Evolutionary conservation across 2,113 vertebrate genomes (phyloP).

Genomic region (Chamaetylas fuelleborni): DNA sequence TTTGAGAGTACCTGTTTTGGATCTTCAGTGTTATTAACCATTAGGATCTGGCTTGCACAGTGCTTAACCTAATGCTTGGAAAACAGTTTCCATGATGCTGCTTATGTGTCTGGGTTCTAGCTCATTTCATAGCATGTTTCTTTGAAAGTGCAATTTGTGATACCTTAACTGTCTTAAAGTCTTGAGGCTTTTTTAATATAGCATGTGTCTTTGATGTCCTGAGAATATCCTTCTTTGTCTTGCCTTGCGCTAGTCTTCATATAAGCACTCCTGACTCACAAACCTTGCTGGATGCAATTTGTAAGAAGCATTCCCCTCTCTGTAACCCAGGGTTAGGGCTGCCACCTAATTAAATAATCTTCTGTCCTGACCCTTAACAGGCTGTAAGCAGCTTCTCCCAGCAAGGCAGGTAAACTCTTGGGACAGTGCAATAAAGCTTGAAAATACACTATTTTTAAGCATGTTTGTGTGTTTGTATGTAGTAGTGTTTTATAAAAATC

Average conservation of each 20-base stretch:
- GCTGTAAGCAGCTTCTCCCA: slow-evolving; percentile 57
- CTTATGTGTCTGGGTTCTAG: background rate
- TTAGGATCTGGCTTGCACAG: background rate
- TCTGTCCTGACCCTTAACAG: slow-evolving; percentile 28
- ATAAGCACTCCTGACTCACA: background rate
- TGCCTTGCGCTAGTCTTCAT: background rate
- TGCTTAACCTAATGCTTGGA: background rate
- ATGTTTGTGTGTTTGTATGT: background rate
- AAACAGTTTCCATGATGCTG: background rate
- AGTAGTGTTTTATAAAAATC: background rate
- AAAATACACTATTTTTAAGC: background rate
- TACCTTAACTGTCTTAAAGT: background rate
- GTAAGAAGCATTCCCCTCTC: background rate
- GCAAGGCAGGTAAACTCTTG: slow-evolving; percentile 18
- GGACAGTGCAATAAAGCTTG: background rate
- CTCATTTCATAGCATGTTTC: background rate
- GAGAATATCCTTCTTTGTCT: background rate
- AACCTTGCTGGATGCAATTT: background rate
- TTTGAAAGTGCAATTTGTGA: background rate
- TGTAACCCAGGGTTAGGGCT: background rate
- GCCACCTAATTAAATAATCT: slow-evolving; percentile 55
- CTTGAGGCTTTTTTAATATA: background rate
- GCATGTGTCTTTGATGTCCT: background rate
- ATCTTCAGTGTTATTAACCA: background rate
- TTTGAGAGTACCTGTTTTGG: background rate